Evolutionary conservation across 2,113 vertebrate species (phyloP).

Genomic region (Myotis brandtii): DNA sequence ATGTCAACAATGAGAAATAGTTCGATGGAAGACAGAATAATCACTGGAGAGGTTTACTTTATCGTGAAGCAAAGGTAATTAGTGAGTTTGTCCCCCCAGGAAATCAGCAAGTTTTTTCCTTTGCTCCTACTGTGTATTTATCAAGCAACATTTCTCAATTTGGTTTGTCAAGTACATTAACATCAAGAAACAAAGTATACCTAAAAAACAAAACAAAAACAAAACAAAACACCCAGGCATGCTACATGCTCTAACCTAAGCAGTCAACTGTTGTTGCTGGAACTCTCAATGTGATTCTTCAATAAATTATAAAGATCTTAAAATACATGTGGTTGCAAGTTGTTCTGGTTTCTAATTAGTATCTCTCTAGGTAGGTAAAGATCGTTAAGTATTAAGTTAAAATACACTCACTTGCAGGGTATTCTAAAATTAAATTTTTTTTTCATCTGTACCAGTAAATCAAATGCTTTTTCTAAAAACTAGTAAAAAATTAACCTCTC

Average conservation of each 20-base stretch:
- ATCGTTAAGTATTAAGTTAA: neutral
- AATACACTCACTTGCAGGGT: neutral
- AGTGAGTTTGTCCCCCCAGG: neutral
- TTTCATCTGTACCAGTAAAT: constrained; percentile 11
- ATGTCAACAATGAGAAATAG: neutral
- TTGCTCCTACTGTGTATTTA: neutral
- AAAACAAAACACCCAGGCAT: neutral
- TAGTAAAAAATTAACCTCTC: neutral
- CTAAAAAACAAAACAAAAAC: constrained; percentile 7
- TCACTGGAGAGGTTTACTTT: neutral
- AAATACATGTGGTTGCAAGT: neutral
- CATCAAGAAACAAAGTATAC: neutral
- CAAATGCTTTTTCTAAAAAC: constrained; percentile 22
- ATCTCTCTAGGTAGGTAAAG: neutral
- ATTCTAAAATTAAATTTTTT: neutral
- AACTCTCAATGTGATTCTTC: neutral
- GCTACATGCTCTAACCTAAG: neutral
- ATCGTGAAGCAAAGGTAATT: neutral
- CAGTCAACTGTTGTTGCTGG: neutral
- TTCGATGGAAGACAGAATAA: neutral
- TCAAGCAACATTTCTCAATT: constrained; percentile 23
- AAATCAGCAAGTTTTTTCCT: neutral
- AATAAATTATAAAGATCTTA: neutral
- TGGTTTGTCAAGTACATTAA: neutral
- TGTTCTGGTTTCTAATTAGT: neutral